Base-by-base conservation (phyloP, 1,140 invertebrate species). In the Zaprionus tsacasi region DNA sequence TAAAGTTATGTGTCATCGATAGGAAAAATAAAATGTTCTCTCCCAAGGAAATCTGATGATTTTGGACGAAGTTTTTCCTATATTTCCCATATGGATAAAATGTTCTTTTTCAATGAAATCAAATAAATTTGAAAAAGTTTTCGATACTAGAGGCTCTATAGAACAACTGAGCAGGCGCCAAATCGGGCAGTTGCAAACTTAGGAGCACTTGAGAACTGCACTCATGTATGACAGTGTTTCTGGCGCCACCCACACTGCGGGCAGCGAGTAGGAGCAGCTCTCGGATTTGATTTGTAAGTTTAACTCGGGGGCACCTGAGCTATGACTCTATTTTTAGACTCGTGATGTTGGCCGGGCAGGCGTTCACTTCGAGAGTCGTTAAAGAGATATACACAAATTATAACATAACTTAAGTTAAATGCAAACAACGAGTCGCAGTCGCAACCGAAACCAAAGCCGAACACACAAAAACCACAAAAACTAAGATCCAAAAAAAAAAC, bases 331-430 rank as follows among this genome's bases (percentile, higher is more conserved):
- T 87, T 87, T 88, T 88, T 87, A 87, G 83, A 70, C 12, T 4
- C 50, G 68, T 88, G 83, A 87, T 80, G 83, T n/a, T n/a, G n/a
- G n/a, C 58, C 69, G 74, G 69, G 45, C 45, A 67, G 56, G 60
- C 72, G 67, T 71, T 70, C 79, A 63, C 76, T 80, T 81, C 68
- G 75, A 78, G 77, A 88, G 83, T 77, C 70, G 80, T 82, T 86
- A 79, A 73, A 81, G 55, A 72, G 78, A 71, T 63, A 67, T 77
- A 79, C 82, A 88, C 83, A 86, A 82, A 88, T 86, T 86, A 88
- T 86, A 88, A 88, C 76, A 82, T 70, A 78, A 78, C 69, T 54
- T 64, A 45, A 71, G 67, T 71, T 71, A 79, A 82, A 82, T 82
- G 79, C 76, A 87, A 82, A 57, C 63, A 79, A 63, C 71, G 12